Conservation (phyloP, 2,888 invertebrate genomes). For the Axea sp. region DNA sequence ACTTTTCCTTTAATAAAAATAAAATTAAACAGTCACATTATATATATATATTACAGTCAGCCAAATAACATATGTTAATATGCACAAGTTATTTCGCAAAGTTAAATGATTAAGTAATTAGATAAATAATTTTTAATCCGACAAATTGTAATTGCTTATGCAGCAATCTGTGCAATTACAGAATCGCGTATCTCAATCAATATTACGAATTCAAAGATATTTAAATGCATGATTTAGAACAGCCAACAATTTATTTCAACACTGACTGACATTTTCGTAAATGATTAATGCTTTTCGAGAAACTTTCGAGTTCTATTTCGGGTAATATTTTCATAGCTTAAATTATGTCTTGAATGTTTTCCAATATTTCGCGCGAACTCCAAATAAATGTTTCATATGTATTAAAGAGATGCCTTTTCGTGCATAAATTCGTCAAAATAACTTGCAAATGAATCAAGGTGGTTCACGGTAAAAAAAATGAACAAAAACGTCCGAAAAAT, state of each 20-base stretch:
- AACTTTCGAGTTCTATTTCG: conserved; percentile 9
- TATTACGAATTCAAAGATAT: no score
- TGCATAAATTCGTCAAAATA: background rate
- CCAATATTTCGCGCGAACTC: conserved; percentile 15
- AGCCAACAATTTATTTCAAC: conserved; percentile 9
- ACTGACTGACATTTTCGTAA: background rate
- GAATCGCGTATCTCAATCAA: background rate
- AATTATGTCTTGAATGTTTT: conserved; percentile 35
- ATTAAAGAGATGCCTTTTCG: background rate
- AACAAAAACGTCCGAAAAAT: conserved; percentile 5
- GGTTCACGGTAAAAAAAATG: background rate
- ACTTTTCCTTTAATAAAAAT: no score
- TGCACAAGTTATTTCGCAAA: no score
- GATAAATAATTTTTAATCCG: conserved; percentile 7
- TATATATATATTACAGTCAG: no score
- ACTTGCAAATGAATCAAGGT: conserved; percentile 1
- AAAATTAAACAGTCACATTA: no score
- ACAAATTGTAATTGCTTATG: background rate
- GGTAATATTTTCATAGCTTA: conserved; percentile 17
- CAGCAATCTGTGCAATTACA: conserved; percentile 1
- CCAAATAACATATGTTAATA: no score
- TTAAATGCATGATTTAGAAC: background rate
- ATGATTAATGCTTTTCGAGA: conserved; percentile 24
- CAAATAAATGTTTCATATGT: conserved; percentile 18
- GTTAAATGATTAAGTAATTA: no score